Conservation (phyloP, 2,888 invertebrate genomes). For the Ptilodon capucinus region DNA sequence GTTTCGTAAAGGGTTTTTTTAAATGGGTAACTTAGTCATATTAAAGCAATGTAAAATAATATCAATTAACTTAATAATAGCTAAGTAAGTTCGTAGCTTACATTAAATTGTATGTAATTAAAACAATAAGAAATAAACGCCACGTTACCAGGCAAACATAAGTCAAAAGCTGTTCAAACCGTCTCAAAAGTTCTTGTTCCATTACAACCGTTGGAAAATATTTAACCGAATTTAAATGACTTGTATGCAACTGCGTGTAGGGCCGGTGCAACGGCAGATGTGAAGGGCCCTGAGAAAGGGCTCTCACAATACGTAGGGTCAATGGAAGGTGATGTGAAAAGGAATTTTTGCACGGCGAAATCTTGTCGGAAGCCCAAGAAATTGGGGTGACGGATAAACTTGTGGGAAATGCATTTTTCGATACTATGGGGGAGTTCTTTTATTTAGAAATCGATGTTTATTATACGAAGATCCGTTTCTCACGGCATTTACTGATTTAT, state of each 20-base stretch:
- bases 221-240: slow-evolving; percentile 38
- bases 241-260: slow-evolving; percentile 36
- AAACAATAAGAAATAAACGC: slow-evolving; percentile 2
- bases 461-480: not conserved
- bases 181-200: slow-evolving; percentile 33
- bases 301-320: slow-evolving; percentile 35
- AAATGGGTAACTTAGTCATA: too few species aligned
- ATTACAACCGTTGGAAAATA: slow-evolving; percentile 48
- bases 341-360: slow-evolving; percentile 37
- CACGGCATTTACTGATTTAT: not conserved
- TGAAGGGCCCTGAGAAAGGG: slow-evolving; percentile 54
- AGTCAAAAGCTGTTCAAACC: slow-evolving; percentile 27
- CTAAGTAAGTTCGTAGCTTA: too few species aligned
- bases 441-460: slow-evolving; percentile 9
- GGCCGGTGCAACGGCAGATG: slow-evolving; percentile 65
- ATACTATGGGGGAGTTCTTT: slow-evolving; percentile 9
- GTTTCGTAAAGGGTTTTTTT: too few species aligned
- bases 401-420: slow-evolving; percentile 23
- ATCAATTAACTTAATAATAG: too few species aligned
- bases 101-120: too few species aligned
- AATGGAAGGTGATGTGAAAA: slow-evolving; percentile 25
- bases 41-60: too few species aligned
- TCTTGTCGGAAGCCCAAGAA: slow-evolving; percentile 25
- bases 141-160: slow-evolving; percentile 11
- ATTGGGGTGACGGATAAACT: slow-evolving; percentile 25